phyloP scores from a whole-genome alignment of 64 coral and sea anemone genomes.

The Trachythela sp. region DNA sequence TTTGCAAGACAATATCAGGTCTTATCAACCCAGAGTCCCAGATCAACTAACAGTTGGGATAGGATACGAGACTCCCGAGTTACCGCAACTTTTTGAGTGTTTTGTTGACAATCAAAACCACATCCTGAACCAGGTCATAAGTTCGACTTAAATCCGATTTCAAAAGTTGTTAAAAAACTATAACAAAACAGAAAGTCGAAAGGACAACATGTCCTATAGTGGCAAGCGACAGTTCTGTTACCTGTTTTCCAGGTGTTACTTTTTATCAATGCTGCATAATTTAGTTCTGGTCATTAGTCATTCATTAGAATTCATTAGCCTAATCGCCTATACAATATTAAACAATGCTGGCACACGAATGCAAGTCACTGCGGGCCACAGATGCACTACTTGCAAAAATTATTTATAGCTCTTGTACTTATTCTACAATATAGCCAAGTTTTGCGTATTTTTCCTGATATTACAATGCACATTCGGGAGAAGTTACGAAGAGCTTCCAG shows the following conservation, averaged over 20 bases:
- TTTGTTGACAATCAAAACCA: neutral
- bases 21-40: too few species aligned
- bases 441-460: too few species aligned
- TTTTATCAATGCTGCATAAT: neutral
- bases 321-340: neutral
- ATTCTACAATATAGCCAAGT: too few species aligned
- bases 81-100: neutral
- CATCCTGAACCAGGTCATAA: neutral
- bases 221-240: too few species aligned
- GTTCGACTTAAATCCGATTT: too few species aligned
- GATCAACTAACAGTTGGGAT: neutral
- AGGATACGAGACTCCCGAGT: neutral
- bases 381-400: neutral
- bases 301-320: neutral
- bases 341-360: neutral
- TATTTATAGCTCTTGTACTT: too few species aligned
- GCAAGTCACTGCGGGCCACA: neutral
- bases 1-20: too few species aligned
- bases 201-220: too few species aligned
- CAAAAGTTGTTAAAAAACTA: too few species aligned
- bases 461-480: too few species aligned
- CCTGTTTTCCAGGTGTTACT: neutral
- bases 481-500: neutral
- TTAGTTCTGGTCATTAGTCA: neutral
- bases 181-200: too few species aligned